Conservation (phyloP, 2,113 vertebrate species). For the western clawed frog (Xenopus tropicalis) region DNA sequence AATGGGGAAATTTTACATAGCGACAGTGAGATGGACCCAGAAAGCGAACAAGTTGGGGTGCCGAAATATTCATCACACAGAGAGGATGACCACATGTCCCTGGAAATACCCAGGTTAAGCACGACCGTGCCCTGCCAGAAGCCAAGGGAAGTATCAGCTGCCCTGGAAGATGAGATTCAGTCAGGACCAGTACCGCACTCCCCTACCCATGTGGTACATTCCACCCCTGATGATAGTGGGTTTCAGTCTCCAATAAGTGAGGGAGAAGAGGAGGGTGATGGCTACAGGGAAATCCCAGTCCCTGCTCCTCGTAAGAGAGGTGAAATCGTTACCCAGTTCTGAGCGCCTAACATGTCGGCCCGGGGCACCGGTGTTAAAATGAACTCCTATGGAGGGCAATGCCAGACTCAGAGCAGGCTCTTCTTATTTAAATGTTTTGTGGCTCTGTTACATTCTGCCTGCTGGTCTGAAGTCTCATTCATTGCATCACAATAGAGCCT, state of each 20-base stretch:
- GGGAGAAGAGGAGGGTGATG: constrained; percentile 42
- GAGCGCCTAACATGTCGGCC: not conserved
- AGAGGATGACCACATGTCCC: not conserved
- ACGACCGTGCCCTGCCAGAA: not conserved
- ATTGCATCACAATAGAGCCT: not conserved
- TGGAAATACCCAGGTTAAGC: not conserved
- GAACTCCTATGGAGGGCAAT: constrained; percentile 24
- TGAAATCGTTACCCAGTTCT: constrained; percentile 31
- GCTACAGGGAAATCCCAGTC: constrained; percentile 19
- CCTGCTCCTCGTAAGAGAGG: constrained; percentile 26
- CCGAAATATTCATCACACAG: not conserved
- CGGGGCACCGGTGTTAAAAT: constrained; percentile 1
- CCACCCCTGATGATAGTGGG: constrained; percentile 45
- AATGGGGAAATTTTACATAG: no score
- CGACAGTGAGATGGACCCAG: not conserved
- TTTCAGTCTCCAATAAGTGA: constrained; percentile 50
- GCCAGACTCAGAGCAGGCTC: constrained; percentile 2
- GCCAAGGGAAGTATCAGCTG: not conserved
- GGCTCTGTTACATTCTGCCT: constrained; percentile 15
- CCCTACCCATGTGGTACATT: constrained; percentile 7
- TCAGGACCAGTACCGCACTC: not conserved
- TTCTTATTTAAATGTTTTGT: constrained; percentile 38
- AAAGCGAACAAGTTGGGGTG: not conserved
- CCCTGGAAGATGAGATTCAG: not conserved
- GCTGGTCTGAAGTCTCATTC: not conserved